phyloP scores from a whole-genome alignment of 2,113 vertebrate genomes.

The Cyanistes caeruleus region DNA sequence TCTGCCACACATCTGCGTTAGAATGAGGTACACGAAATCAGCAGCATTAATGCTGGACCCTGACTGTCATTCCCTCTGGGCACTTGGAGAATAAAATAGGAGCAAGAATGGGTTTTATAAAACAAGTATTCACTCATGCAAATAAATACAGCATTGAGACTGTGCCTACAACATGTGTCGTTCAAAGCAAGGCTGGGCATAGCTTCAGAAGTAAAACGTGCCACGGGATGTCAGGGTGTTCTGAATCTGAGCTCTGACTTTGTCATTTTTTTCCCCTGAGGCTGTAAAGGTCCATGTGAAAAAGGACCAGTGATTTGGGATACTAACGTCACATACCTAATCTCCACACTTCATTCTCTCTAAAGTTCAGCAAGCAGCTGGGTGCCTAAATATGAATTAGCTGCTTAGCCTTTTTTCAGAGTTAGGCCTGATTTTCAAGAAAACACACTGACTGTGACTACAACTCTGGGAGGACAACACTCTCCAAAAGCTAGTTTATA shows the following conservation, averaged over 20 bases:
- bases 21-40: background rate
- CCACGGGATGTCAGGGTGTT: background rate
- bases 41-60: background rate
- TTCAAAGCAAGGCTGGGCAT: background rate
- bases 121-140: slow-evolving; percentile 25
- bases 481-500: background rate
- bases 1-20: background rate
- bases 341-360: background rate
- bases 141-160: slow-evolving; percentile 21
- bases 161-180: background rate
- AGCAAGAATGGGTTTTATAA: slow-evolving; percentile 5
- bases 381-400: background rate
- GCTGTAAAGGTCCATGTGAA: background rate
- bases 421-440: background rate
- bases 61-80: background rate
- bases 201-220: background rate
- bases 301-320: background rate
- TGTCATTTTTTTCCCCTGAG: background rate
- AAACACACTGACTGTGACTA: background rate
- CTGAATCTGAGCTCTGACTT: background rate
- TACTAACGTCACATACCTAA: background rate
- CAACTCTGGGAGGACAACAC: background rate
- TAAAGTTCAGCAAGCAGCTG: background rate
- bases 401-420: background rate
- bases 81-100: background rate